Evolutionary conservation across 2,888 invertebrate species (phyloP).

Genomic region (Monoplex corrugatus): DNA sequence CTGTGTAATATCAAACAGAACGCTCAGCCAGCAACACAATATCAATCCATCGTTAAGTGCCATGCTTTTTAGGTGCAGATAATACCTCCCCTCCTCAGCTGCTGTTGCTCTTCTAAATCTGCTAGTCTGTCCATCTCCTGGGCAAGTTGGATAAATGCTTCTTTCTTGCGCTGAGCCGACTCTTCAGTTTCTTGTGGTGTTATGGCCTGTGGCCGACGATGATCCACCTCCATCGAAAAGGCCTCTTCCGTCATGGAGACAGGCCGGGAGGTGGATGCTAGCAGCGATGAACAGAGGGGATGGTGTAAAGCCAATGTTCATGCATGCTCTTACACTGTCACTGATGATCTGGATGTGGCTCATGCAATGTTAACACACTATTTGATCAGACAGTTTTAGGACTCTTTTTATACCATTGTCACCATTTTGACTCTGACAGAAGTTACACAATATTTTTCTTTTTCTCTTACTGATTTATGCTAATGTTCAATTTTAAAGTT

Average conservation of each 20-base stretch:
- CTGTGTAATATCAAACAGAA: too few relatives aligned
- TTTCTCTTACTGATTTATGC: too few relatives aligned
- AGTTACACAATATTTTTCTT: too few relatives aligned
- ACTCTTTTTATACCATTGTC: too few relatives aligned
- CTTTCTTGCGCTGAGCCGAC: constrained; percentile 75
- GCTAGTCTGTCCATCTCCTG: constrained; percentile 68
- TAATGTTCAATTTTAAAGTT: too few relatives aligned
- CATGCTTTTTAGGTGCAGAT: background rate
- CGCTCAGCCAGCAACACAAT: background rate
- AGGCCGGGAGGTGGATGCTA: constrained; percentile 52
- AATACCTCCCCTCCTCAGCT: constrained; percentile 42
- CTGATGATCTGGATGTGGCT: background rate
- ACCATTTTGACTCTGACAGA: too few relatives aligned
- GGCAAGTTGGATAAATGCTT: constrained; percentile 74
- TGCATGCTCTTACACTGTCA: background rate
- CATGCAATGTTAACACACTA: background rate
- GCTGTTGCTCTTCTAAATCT: constrained; percentile 56
- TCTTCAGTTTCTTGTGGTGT: constrained; percentile 60
- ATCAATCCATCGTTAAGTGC: background rate
- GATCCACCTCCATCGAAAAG: constrained; percentile 67
- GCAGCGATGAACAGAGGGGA: background rate
- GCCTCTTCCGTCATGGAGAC: constrained; percentile 58
- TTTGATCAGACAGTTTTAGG: too few relatives aligned
- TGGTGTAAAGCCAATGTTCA: background rate
- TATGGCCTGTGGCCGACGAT: constrained; percentile 67